phyloP scores from a whole-genome alignment of 2,113 vertebrate genomes.

The Anhinga anhinga region DNA sequence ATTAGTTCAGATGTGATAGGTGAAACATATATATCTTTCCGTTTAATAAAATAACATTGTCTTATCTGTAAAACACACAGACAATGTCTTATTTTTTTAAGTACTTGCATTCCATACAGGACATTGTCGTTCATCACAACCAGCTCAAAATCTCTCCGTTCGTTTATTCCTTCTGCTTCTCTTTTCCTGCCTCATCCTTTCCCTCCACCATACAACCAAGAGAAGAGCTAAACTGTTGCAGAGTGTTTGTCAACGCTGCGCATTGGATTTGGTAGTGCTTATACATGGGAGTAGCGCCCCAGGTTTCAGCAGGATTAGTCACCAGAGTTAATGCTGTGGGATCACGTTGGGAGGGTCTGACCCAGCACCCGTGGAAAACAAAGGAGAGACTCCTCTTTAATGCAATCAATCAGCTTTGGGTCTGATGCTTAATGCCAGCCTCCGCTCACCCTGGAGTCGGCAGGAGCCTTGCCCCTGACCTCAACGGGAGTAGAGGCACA shows the following conservation, averaged over 20 bases:
- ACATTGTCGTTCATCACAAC: neutral
- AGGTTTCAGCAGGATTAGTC: neutral
- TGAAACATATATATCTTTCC: slow-evolving; percentile 53
- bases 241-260: neutral
- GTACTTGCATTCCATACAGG: neutral
- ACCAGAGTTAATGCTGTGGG: neutral
- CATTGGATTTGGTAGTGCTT: neutral
- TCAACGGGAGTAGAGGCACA: neutral
- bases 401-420: neutral
- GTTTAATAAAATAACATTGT: slow-evolving; percentile 71
- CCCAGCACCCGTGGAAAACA: neutral
- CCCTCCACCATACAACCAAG: neutral
- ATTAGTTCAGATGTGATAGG: slow-evolving; percentile 71
- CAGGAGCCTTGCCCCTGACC: neutral
- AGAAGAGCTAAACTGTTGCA: neutral
- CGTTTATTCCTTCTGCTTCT: neutral
- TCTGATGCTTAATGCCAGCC: neutral
- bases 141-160: neutral
- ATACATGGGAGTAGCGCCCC: neutral
- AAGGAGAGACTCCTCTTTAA: neutral
- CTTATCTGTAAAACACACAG: slow-evolving; percentile 41
- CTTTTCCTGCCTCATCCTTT: neutral
- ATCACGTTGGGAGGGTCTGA: neutral
- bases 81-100: slow-evolving; percentile 8
- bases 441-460: neutral